Conservation (phyloP, 2,797 vertebrate species). For the Chaetophractus vellerosus region DNA sequence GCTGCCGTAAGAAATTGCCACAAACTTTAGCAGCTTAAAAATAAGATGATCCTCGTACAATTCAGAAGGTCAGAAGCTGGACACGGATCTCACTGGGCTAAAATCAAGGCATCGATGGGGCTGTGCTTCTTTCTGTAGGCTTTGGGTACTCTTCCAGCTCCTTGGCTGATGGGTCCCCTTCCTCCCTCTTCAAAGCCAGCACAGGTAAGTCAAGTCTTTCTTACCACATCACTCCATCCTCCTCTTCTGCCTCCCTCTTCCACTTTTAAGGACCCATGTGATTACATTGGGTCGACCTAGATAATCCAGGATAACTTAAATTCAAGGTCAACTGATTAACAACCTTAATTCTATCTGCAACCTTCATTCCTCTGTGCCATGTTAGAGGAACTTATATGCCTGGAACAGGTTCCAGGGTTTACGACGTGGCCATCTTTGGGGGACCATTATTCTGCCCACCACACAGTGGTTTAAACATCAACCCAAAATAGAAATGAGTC, state of each 20-base stretch:
- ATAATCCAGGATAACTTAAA: not conserved
- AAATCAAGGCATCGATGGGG: not conserved
- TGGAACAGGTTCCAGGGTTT: not conserved
- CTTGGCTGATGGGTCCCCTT: not conserved
- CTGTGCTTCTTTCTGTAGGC: not conserved
- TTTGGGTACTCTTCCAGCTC: not conserved
- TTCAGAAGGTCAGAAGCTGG: not conserved
- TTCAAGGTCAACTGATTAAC: conserved; percentile 17
- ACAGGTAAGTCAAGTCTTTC: not conserved
- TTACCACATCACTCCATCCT: not conserved
- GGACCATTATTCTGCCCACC: not conserved
- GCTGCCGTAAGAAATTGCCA: not conserved
- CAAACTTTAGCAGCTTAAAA: not conserved
- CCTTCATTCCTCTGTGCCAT: not conserved
- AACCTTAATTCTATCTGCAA: not conserved
- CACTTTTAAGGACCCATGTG: not conserved
- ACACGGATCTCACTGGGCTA: not conserved
- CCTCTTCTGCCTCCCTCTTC: not conserved
- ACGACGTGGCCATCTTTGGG: not conserved
- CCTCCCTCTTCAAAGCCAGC: not conserved
- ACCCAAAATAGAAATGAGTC: conserved; percentile 30
- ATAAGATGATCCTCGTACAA: not conserved
- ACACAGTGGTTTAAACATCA: not conserved
- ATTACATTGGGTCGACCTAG: not conserved
- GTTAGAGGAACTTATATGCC: not conserved